Evolutionary conservation across 2,113 vertebrate species (phyloP), one percentile per base, ranked within the genome.

Genomic region (Rafetus swinhoei): DNA sequence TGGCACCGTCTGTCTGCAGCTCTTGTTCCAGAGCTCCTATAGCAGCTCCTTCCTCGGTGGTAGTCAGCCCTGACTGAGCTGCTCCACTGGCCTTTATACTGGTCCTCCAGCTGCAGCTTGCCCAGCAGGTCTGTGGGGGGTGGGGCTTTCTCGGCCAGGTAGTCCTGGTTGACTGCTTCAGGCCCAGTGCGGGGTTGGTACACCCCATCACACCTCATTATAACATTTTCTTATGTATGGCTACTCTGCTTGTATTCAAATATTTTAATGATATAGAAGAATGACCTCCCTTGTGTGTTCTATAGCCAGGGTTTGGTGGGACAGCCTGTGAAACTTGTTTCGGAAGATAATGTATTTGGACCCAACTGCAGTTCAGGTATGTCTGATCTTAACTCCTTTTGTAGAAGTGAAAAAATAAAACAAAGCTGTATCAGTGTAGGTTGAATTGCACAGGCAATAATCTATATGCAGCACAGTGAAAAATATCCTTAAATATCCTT

Each of bases 261-360:
- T 35, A 69, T 35, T 45, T 45, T 79, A 91, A 84, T 11, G 3
- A 3, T 50, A 0, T 18, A 12, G 50, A 2, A 81, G 1, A 65
- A 57, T 88, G 0, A 86, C 89, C 84, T 90, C 45, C 25, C 62
- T 87, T 94, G 21, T 95, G 24, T 83, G 60, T 92, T 95, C 95
- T 90, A 74, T 96, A 99, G 99, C 94, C 92, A 83, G 98, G 97
- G 12, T 99, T 99, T 97, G 92, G 94, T 53, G 99, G 99, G 27
- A 99, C 98, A 5, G 98, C 99, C n/a, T 99, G 99, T 97, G 99
- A 99, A 97, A 98, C 96, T 69, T 99, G 99, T 90, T 90, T 94
- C 25, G 82, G 82, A 96, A 81, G 97, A 98, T n/a, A 97, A 97
- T 74, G 92, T 98, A 9, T 99, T 98, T n/a, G 99, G 99, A 9